Evolutionary conservation across 2,888 invertebrate species (phyloP), one percentile per base, ranked within the genome.

Genomic region (Eristalis arbustorum): DNA sequence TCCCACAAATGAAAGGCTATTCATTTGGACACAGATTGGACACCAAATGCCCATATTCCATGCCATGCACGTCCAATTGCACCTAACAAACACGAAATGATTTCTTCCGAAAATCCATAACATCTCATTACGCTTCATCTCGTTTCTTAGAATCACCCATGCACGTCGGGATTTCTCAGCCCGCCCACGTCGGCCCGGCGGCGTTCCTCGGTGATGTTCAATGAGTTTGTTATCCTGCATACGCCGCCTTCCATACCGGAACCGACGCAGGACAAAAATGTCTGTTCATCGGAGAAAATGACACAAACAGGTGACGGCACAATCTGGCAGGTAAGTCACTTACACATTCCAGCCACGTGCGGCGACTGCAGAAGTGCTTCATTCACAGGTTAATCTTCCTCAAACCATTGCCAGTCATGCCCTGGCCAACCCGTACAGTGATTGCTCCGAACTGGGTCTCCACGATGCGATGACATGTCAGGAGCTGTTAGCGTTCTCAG

Each of bases 401-500:
- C 93, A 93, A 89, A 93, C 94, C 84, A 92, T 93, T 88, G 92
- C 93, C 63, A 93, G 93, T 88, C 89, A 89, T 82, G 79, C 89
- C 25, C 90, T 92, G 49, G 90, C 91, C 62, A 93, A 92, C 84
- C 91, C 92, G 0, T 92, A 92, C 81, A 90, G 91, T 31, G 94
- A 94, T 88, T 94, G 94, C 90, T 94, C 93, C 23, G 95, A 95
- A 87, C 90, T 95, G 83, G 94, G 92, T 89, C 90, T 93, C 89
- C 93, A 93, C 89, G 93, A 93, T 84, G 92, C 93, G 68, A 92
- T 93, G 92, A 93, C 93, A 28, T 98, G 98, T 92, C 98, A 98
- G 92, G 98, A 98, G 93, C 94, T 98, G 34, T 94, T 98, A 81
- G 98, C 98, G n/a, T 94, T 98, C 73, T 97, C 97, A 67, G 98